Conservation (phyloP, 2,113 vertebrate species). For the human (Homo sapiens) region DNA sequence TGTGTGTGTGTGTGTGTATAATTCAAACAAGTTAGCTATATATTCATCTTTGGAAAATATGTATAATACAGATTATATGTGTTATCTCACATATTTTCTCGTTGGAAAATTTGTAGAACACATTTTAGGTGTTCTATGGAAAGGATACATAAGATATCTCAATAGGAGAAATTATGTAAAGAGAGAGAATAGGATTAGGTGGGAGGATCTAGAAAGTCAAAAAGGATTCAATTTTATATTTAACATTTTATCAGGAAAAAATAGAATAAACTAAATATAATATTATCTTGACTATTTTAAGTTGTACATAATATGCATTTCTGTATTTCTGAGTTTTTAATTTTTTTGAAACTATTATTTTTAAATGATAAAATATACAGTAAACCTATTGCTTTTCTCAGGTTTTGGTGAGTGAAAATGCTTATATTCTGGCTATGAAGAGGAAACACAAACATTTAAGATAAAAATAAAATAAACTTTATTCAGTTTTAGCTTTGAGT, state of each 20-base stretch:
- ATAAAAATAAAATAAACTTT: conserved; percentile 19
- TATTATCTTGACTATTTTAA: background rate
- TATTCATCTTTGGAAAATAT: background rate
- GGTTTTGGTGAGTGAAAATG: background rate
- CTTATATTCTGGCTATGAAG: background rate
- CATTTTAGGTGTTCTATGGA: background rate
- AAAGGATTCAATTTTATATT: background rate
- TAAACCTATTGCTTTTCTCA: background rate
- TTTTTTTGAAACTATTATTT: background rate
- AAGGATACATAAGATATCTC: background rate
- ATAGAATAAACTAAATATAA: background rate
- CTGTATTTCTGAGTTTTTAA: background rate
- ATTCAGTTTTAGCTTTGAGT: conserved; percentile 2
- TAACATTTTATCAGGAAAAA: background rate
- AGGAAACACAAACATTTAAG: background rate
- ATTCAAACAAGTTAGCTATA: background rate
- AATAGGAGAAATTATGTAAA: background rate
- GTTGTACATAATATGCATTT: background rate
- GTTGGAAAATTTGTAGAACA: background rate
- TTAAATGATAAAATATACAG: background rate
- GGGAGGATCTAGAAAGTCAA: background rate
- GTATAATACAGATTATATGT: background rate
- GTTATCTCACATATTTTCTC: background rate
- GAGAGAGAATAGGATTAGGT: background rate
- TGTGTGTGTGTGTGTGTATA: background rate